Evolutionary conservation across 2,888 invertebrate genomes (phyloP).

Genomic region (Leptura quadrifasciata): DNA sequence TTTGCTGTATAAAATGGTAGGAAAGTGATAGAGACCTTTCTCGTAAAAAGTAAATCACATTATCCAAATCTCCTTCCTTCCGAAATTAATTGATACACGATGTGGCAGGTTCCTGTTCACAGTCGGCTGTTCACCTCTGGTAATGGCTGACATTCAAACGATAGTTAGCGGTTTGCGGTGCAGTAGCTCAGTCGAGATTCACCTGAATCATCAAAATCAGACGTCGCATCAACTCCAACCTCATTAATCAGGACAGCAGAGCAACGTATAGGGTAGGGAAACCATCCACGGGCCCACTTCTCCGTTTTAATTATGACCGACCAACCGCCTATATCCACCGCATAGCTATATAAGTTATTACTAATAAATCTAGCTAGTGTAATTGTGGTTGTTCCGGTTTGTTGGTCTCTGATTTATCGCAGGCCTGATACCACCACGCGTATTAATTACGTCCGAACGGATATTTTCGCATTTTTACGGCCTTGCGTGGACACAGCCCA

Average conservation of each 20-base stretch:
- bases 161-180: constrained; percentile 62
- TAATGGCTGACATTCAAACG: constrained; percentile 62
- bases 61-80: background rate
- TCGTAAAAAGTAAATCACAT: background rate
- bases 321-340: constrained; percentile 50
- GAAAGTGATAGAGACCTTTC: background rate
- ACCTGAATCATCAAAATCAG: constrained; percentile 69
- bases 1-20: no score
- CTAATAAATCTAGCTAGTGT: constrained; percentile 68
- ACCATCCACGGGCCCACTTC: constrained; percentile 40
- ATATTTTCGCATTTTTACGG: constrained; percentile 31
- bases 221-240: constrained; percentile 64
- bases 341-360: constrained; percentile 65
- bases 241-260: constrained; percentile 67
- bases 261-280: constrained; percentile 43
- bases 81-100: constrained; percentile 48
- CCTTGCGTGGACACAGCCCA: background rate
- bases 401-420: constrained; percentile 64
- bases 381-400: constrained; percentile 67
- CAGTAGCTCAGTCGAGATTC: constrained; percentile 53
- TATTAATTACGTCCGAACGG: constrained; percentile 54
- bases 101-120: constrained; percentile 55
- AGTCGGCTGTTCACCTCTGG: constrained; percentile 57
- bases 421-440: constrained; percentile 55
- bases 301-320: constrained; percentile 67